Percentiles rank a stretch among this genome's conserved stretches.
Conservation (phyloP, 2,113 vertebrate species). For the Rostratula benghalensis region DNA sequence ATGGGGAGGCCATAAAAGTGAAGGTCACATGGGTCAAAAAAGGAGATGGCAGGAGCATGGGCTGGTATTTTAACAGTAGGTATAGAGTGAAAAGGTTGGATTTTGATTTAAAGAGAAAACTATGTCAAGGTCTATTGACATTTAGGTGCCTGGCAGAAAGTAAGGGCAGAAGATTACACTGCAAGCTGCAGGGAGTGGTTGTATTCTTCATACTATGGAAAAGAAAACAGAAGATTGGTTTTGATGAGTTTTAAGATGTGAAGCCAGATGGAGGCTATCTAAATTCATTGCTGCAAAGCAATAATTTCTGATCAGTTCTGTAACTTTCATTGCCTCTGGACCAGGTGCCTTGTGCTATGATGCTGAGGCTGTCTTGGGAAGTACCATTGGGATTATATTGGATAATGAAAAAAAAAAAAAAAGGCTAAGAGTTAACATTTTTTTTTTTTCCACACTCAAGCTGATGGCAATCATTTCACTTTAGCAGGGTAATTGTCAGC, state of each 20-base stretch:
- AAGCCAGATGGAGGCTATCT: background rate
- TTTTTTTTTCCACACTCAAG: background rate
- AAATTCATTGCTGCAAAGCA: background rate
- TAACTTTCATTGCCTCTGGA: background rate
- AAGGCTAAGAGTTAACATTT: background rate
- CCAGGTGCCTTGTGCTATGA: fast-evolving
- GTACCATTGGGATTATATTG: background rate
- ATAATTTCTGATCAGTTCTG: background rate
- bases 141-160: background rate
- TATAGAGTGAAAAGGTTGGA: background rate
- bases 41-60: background rate
- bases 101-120: slow-evolving; percentile 16
- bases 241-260: background rate
- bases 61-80: background rate
- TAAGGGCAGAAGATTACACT: background rate
- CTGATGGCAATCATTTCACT: background rate
- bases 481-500: background rate
- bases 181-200: background rate
- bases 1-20: background rate
- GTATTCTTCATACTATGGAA: background rate
- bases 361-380: background rate
- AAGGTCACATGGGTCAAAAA: background rate
- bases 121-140: background rate
- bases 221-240: background rate
- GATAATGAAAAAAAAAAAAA: background rate